A percentile compares a stretch with the other conserved stretches of the same genome.
Conservation (phyloP, 2,888 invertebrate species). For the Macrophya annulata region DNA sequence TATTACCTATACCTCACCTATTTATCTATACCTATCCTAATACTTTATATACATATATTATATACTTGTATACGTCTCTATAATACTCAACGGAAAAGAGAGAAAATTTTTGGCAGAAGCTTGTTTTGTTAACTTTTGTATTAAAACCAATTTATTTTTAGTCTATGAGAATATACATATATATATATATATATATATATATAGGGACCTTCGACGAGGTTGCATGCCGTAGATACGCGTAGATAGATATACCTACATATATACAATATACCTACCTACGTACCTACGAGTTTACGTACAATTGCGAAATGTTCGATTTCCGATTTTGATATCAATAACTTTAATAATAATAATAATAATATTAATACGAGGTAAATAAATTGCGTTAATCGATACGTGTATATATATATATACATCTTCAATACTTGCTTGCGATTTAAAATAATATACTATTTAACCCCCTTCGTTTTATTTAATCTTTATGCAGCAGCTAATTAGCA, state of each 20-base stretch:
- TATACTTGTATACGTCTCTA: background rate
- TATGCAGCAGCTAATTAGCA: background rate
- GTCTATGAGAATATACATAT: background rate
- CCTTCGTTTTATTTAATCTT: background rate
- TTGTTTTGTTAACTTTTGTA: conserved; percentile 42
- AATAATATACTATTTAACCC: background rate
- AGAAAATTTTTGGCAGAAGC: conserved; percentile 37
- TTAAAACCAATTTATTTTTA: conserved; percentile 31
- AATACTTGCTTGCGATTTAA: no score
- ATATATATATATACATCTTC: background rate
- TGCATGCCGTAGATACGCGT: background rate
- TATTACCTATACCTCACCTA: background rate
- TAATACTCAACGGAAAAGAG: background rate
- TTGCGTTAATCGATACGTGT: background rate
- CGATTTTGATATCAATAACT: conserved; percentile 10
- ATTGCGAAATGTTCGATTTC: background rate
- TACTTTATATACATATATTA: background rate
- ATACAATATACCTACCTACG: background rate
- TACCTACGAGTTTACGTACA: background rate
- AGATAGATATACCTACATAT: background rate
- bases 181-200: background rate
- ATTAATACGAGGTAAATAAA: background rate
- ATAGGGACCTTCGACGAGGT: conserved; percentile 5
- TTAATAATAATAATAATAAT: background rate
- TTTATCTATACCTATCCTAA: background rate